Base-by-base conservation (phyloP, 23 tunicate species). In the Pegea sp. region DNA sequence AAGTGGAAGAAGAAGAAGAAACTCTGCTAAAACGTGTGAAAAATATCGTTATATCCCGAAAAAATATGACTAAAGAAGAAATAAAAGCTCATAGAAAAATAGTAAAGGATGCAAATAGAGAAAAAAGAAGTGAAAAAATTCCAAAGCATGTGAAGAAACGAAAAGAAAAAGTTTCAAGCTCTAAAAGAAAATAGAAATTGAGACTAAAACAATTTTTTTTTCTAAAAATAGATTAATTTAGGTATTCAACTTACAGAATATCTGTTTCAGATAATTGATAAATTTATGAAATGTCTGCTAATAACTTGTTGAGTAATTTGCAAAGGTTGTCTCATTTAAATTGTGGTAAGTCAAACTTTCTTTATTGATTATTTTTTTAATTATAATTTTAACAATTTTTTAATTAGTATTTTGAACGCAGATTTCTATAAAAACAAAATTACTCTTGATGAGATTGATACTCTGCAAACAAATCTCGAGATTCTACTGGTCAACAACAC, bases 121-220 rank as follows among this genome's bases (percentile, higher is more conserved):
- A 65, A 33, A 77, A 63, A 52, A 65, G 98, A 50, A 53, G 33
- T 26, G 77, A 77, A 21, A 89, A 89, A 67, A 61, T 62, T 31
- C 98, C 98, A n/a, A 89, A 89, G 59, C 90, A 77, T 33, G 43
- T 89, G 8, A 89, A 89, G 70, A 89, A 89, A 51, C 55, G 98
- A 19, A 60, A 63, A 46, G 91, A 77, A 1, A 89, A 89, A 49
- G 19, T 65, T 46, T 54, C 74, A 1, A 68, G 49, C 21, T 18
- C 34, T 8, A 49, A 3, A 29, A 66, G 28, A n/a, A 52, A 52
- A 52, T 52, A n/a, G 48, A 18, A 19, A 42, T 42, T n/a, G n/a
- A n/a, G n/a, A n/a, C n/a, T n/a, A n/a, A n/a, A n/a, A n/a, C n/a
- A 38, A 38, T 16, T 38, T 38, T 38, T 38, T 38, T 11, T 38